A percentile compares a stretch with the other conserved stretches of the same genome.
phyloP scores from a whole-genome alignment of 2,888 invertebrate species.

The Agonopterix heracliana region DNA sequence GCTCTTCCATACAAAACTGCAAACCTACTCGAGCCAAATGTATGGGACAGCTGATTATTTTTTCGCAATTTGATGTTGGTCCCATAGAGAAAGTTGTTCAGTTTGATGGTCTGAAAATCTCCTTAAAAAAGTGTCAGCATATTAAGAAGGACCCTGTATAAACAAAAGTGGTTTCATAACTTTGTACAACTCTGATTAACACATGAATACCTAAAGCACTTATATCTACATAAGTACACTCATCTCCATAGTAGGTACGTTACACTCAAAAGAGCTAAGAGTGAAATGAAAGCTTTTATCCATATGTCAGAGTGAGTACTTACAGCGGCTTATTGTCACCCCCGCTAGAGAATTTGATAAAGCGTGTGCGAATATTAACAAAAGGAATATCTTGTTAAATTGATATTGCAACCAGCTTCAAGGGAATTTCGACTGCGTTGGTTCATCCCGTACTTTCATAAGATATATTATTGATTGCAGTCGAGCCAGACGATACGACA shows the following conservation, averaged over 20 bases:
- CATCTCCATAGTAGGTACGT: constrained; percentile 41
- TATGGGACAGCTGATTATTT: too few relatives aligned
- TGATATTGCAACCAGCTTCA: constrained; percentile 56
- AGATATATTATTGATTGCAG: constrained; percentile 41
- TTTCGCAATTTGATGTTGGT: too few relatives aligned
- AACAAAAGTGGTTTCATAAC: too few relatives aligned
- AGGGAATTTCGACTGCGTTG: constrained; percentile 40
- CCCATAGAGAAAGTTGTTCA: too few relatives aligned
- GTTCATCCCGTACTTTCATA: constrained; percentile 17
- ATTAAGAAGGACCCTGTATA: too few relatives aligned
- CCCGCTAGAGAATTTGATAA: constrained; percentile 77
- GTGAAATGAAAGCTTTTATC: constrained; percentile 77
- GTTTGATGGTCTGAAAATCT: too few relatives aligned
- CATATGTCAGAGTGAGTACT: constrained; percentile 76
- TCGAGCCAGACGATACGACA: constrained; percentile 38
- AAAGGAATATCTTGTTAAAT: constrained; percentile 77
- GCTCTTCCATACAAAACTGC: too few relatives aligned
- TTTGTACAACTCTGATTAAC: too few relatives aligned
- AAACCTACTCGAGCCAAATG: too few relatives aligned
- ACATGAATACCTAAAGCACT: neutral
- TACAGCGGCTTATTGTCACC: constrained; percentile 77
- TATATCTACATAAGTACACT: constrained; percentile 9
- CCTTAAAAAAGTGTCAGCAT: too few relatives aligned
- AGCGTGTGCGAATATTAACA: constrained; percentile 77
- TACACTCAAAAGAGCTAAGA: constrained; percentile 69